Conservation (phyloP, 2,888 invertebrate species). For the Andrena camellia region DNA sequence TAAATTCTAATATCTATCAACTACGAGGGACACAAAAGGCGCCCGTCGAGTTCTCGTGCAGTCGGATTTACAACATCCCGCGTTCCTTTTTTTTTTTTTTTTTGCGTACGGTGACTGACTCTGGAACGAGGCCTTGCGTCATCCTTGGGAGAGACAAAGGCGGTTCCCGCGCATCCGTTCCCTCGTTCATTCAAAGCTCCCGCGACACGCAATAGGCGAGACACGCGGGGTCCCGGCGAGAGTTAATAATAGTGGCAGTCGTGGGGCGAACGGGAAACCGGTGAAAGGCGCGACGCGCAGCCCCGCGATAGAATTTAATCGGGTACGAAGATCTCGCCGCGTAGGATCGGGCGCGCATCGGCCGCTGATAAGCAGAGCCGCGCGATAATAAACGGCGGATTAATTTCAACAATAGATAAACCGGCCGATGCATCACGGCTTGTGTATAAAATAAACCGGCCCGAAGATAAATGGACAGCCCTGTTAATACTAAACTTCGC, state of each 20-base stretch:
- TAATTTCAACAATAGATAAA: constrained; percentile 67
- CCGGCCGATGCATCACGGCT: constrained; percentile 36
- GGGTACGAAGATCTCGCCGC: constrained; percentile 10
- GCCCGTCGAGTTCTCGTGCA: no score
- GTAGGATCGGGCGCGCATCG: constrained; percentile 31
- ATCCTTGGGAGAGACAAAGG: background rate
- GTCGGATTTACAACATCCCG: background rate
- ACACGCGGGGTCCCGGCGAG: background rate
- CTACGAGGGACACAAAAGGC: background rate
- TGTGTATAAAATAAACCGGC: constrained; percentile 66
- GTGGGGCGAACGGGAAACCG: constrained; percentile 22
- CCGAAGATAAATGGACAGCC: constrained; percentile 63
- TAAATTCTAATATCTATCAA: background rate
- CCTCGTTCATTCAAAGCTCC: constrained; percentile 24
- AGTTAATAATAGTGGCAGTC: constrained; percentile 47
- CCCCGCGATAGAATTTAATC: constrained; percentile 29
- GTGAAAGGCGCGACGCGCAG: constrained; percentile 26
- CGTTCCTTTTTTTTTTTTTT: no score
- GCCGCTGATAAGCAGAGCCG: constrained; percentile 40
- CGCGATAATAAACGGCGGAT: constrained; percentile 62
- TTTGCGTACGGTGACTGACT: background rate
- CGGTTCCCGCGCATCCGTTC: constrained; percentile 5
- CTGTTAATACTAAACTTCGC: constrained; percentile 61
- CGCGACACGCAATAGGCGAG: constrained; percentile 41
- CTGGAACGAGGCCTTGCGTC: constrained; percentile 1